Base-by-base conservation (phyloP, 2,797 vertebrate species). In the Salarias fasciatus region DNA sequence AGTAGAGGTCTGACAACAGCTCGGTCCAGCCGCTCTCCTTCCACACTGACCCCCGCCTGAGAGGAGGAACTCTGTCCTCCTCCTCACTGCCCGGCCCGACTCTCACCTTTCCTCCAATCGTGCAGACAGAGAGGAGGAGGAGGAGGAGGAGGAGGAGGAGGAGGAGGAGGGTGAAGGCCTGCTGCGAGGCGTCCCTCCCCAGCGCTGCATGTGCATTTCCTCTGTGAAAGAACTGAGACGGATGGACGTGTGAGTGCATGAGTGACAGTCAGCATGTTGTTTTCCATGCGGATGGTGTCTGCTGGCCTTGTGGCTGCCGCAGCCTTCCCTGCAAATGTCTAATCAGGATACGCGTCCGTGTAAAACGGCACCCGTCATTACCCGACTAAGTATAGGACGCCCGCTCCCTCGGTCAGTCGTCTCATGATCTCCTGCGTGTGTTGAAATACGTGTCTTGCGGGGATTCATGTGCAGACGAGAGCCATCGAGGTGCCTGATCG, bases 301-400 rank as follows among this genome's bases (percentile, higher is more conserved):
- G 46, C 77, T 74, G 77, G 82, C 79, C 84, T 66, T 57, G 80
- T 54, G 63, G 77, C 77, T 6, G 62, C 84, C 81, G 54, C 86
- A 89, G 83, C 84, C 87, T 65, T 85, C 75, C 85, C 80, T 72
- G 84, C 80, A 91, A 87, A 91, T 89, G 90, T 87, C 85, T 86
- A 85, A 93, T 92, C 88, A 88, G 88, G 88, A 89, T 80, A 86
- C 86, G 85, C 85, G 77, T 91, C 86, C 72, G 44, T 83, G 86
- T 89, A 66, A 84, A 90, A 79, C 74, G 70, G 75, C 86, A 89
- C 84, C 85, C 72, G 84, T 87, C 89, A 88, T 92, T 91, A 91
- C 86, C 71, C 71, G 46, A 73, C 88, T 92, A 90, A 91, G 87
- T 91, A 89, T 92, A 90, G 90, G 80, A 83, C 41, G 13, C 61